Evolutionary conservation across 2,113 vertebrate genomes (phyloP).

Genomic region (Macquaria australasica): DNA sequence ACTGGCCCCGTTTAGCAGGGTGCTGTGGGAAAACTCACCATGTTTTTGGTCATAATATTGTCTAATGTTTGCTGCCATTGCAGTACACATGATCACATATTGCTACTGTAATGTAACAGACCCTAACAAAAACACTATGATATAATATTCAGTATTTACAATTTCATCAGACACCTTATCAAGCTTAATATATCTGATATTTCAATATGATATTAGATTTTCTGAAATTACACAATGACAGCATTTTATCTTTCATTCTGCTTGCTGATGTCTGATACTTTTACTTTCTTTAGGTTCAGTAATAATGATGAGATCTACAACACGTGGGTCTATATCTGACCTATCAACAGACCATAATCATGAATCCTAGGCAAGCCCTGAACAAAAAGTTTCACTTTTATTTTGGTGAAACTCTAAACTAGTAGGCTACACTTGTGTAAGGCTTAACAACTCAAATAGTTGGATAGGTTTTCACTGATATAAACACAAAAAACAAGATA

Average conservation of each 20-base stretch:
- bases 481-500: background rate
- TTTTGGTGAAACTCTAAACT: background rate
- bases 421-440: background rate
- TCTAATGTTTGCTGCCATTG: conserved; percentile 7
- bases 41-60: conserved; percentile 60
- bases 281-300: background rate
- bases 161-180: background rate
- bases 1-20: background rate
- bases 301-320: background rate
- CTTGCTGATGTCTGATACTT: background rate
- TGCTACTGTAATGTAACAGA: background rate
- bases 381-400: background rate
- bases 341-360: background rate
- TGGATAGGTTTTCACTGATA: background rate
- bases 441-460: background rate
- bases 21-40: background rate
- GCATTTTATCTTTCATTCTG: background rate
- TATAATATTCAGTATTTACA: background rate
- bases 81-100: background rate
- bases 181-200: background rate
- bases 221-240: background rate
- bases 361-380: background rate
- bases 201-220: background rate
- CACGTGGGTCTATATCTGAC: background rate
- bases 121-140: background rate